phyloP scores from a whole-genome alignment of 2,888 invertebrate species.

The Clistopyga incitator region DNA sequence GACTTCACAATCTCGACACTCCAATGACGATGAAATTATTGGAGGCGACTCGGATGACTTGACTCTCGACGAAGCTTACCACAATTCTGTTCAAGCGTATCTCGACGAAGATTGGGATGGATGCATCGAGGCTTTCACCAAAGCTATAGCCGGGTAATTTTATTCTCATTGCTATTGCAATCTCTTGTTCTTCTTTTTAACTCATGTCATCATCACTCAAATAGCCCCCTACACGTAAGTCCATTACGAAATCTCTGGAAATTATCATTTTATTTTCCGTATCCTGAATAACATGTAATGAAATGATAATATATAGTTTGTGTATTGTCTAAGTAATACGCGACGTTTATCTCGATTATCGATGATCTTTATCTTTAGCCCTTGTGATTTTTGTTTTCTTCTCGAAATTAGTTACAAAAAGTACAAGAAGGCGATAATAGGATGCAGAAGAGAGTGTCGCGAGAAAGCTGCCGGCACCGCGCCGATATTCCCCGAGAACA shows the following conservation, averaged over 20 bases:
- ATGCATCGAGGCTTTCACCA: conserved; percentile 89
- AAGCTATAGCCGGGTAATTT: conserved; percentile 86
- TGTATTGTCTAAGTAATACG: no score
- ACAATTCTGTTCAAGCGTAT: conserved; percentile 88
- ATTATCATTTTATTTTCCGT: neutral
- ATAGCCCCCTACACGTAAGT: no score
- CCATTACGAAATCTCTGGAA: no score
- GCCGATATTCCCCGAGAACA: conserved; percentile 85
- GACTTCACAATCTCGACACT: conserved; percentile 43
- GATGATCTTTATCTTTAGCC: no score
- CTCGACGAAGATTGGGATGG: conserved; percentile 89
- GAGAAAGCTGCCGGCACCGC: conserved; percentile 81
- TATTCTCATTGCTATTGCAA: conserved; percentile 12
- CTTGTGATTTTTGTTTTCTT: conserved; percentile 3
- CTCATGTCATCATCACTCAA: no score
- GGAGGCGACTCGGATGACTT: conserved; percentile 46
- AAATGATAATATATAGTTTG: no score
- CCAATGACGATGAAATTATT: conserved; percentile 15
- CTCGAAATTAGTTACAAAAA: conserved; percentile 84
- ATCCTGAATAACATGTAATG: no score
- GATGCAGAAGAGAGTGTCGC: conserved; percentile 89
- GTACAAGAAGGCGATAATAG: conserved; percentile 86
- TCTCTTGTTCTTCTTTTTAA: conserved; percentile 1
- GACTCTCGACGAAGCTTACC: conserved; percentile 73
- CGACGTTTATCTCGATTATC: neutral